These are phyloP conservation scores for Aricia artaxerxes DNA, from an alignment of 2,888 invertebrate species.

Conservation along the genomic window DNA sequence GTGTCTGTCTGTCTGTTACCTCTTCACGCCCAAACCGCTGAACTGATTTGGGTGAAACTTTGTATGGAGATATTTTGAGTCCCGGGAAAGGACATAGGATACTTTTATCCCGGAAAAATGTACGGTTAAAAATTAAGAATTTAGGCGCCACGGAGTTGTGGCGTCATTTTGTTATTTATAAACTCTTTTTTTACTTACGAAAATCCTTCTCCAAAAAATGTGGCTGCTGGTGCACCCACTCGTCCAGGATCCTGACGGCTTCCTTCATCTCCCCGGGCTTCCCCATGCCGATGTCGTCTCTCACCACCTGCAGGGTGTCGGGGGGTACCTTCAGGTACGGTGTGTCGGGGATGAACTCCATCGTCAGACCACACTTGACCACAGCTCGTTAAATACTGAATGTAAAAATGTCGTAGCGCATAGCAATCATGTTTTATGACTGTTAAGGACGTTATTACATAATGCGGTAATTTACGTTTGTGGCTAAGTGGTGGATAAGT, in stretches of 20 bases:
- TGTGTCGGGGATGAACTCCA: background rate
- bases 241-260: slow-evolving; percentile 29
- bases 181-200: slow-evolving; percentile 23
- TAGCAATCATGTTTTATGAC: background rate
- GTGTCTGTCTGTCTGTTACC: too few species aligned
- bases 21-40: too few species aligned
- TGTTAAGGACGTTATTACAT: background rate
- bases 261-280: too few species aligned
- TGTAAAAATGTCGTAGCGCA: background rate
- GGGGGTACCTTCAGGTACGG: background rate
- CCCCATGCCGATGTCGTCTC: slow-evolving; percentile 19
- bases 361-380: background rate
- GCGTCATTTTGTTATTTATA: background rate
- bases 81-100: too few species aligned
- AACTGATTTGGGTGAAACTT: too few species aligned
- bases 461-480: background rate
- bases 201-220: slow-evolving; percentile 36
- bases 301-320: slow-evolving; percentile 8
- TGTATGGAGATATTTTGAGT: too few species aligned
- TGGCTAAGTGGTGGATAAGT: background rate
- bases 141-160: too few species aligned
- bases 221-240: slow-evolving; percentile 35
- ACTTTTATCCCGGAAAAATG: too few species aligned
- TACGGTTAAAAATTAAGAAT: too few species aligned
- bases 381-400: background rate